phyloP scores from a whole-genome alignment of 2,888 invertebrate genomes.

The Drosophila borborema region DNA sequence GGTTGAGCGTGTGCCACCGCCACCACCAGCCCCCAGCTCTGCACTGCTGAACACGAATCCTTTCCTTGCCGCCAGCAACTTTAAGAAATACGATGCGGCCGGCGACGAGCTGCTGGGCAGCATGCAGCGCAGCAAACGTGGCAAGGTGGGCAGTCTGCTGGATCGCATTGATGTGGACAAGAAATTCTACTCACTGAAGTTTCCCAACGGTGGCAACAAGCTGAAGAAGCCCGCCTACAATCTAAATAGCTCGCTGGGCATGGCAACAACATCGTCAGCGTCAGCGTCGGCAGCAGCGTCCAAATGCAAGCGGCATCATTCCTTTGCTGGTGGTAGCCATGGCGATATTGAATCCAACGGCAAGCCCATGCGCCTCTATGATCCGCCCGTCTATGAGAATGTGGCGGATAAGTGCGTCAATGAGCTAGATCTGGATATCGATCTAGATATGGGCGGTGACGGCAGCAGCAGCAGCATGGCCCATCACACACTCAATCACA shows the following conservation, averaged over 20 bases:
- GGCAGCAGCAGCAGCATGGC: constrained; percentile 38
- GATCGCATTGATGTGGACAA: constrained; percentile 78
- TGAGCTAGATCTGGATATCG: constrained; percentile 58
- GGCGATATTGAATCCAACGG: constrained; percentile 82
- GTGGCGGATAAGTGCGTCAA: constrained; percentile 87
- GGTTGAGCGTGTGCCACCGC: constrained; percentile 72
- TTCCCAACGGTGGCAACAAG: constrained; percentile 60
- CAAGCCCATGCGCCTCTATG: constrained; percentile 82
- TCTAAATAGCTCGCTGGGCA: constrained; percentile 55
- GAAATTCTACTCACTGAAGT: constrained; percentile 85
- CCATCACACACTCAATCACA: constrained; percentile 9
- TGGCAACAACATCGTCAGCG: constrained; percentile 50
- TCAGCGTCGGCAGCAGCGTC: constrained; percentile 37
- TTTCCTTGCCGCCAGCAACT: constrained; percentile 82
- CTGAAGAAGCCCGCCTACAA: constrained; percentile 51
- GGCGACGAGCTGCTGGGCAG: constrained; percentile 55
- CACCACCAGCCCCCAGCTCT: constrained; percentile 48
- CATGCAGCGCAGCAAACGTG: constrained; percentile 51
- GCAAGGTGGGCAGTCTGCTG: constrained; percentile 45
- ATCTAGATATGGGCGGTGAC: constrained; percentile 59
- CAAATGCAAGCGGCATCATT: constrained; percentile 85
- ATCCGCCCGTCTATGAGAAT: constrained; percentile 87
- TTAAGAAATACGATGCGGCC: constrained; percentile 80
- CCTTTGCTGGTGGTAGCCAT: constrained; percentile 84
- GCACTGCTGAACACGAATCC: constrained; percentile 80